phyloP scores from a whole-genome alignment of 2,888 invertebrate species.

The Harpalus rufipes region DNA sequence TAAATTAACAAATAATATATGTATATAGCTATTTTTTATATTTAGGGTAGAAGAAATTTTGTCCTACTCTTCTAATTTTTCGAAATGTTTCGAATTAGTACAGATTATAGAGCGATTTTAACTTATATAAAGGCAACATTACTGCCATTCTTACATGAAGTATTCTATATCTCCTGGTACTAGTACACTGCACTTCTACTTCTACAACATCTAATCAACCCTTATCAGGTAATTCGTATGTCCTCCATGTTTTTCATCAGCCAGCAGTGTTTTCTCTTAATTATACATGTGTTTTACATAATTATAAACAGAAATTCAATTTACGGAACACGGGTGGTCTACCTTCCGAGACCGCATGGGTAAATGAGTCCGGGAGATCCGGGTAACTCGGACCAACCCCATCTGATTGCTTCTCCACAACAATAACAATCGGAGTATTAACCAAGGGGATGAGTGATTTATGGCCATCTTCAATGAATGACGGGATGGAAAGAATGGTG shows the following conservation, averaged over 20 bases:
- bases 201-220: too few relatives aligned
- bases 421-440: constrained; percentile 55
- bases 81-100: too few relatives aligned
- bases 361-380: constrained; percentile 47
- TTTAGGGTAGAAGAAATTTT: too few relatives aligned
- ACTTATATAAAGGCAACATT: too few relatives aligned
- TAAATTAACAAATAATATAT: too few relatives aligned
- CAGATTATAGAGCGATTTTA: too few relatives aligned
- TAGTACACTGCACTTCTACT: too few relatives aligned
- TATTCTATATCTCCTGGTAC: too few relatives aligned
- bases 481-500: too few relatives aligned
- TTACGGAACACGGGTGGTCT: constrained; percentile 56
- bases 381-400: not conserved
- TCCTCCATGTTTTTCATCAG: constrained; percentile 55
- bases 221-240: not conserved
- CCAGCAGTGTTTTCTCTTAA: constrained; percentile 55
- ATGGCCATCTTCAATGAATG: not conserved
- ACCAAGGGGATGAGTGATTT: constrained; percentile 30
- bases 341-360: constrained; percentile 53
- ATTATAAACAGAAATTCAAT: constrained; percentile 66
- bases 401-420: constrained; percentile 47
- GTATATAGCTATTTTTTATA: too few relatives aligned
- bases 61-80: too few relatives aligned
- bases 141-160: too few relatives aligned
- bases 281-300: constrained; percentile 66